A percentile compares a stretch with the other conserved stretches of the same genome.
Evolutionary conservation across 1,140 invertebrate species (phyloP).

Genomic region (Adoxophyes honmai): DNA sequence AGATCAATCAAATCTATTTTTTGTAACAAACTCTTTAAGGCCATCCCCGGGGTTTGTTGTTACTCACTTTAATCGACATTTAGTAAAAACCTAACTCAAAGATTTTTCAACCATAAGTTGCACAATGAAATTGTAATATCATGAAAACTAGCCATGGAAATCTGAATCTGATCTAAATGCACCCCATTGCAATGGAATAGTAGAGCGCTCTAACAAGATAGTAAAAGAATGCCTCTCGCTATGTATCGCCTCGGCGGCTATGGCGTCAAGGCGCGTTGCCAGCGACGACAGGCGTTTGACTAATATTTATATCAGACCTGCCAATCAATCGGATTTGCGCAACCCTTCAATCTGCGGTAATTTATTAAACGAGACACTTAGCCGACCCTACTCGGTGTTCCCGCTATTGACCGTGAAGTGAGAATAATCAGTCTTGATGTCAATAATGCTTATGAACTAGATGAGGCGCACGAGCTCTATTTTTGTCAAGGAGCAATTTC

Average conservation of each 20-base stretch:
- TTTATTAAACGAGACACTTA: slow-evolving; percentile 37
- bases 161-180: too few relatives aligned
- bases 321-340: slow-evolving; percentile 51
- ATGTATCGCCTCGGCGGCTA: slow-evolving; percentile 40
- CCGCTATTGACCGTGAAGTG: slow-evolving; percentile 21
- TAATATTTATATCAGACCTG: slow-evolving; percentile 35
- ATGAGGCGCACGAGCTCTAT: too few relatives aligned
- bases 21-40: too few relatives aligned
- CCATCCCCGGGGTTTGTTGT: too few relatives aligned
- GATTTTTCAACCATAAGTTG: too few relatives aligned
- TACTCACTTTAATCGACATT: too few relatives aligned
- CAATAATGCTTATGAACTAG: not conserved
- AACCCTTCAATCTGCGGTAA: slow-evolving; percentile 43
- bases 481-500: too few relatives aligned
- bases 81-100: too few relatives aligned
- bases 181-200: too few relatives aligned
- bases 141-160: too few relatives aligned
- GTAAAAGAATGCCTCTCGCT: not conserved
- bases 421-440: slow-evolving; percentile 21
- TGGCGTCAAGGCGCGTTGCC: slow-evolving; percentile 34
- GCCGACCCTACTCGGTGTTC: slow-evolving; percentile 7
- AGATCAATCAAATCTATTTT: not conserved
- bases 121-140: too few relatives aligned
- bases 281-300: slow-evolving; percentile 43
- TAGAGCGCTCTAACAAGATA: too few relatives aligned